These are phyloP conservation scores for Sesamia inferens DNA, from an alignment of 2,888 invertebrate genomes.

Conservation along the genomic window DNA sequence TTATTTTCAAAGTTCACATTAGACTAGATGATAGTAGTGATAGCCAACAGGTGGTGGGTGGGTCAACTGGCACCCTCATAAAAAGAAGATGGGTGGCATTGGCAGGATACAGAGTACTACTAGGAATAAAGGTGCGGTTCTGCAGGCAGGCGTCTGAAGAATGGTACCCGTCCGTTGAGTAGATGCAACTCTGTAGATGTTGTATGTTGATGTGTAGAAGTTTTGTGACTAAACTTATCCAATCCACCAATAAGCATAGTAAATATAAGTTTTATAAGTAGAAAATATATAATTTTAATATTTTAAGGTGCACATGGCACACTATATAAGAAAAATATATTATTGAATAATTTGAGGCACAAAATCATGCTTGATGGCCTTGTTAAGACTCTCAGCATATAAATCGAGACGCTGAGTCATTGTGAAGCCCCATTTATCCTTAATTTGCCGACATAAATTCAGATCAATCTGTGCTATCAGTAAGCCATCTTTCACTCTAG, in stretches of 20 bases:
- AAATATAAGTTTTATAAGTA: constrained; percentile 8
- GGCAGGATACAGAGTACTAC: too few species aligned
- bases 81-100: too few species aligned
- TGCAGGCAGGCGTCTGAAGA: too few species aligned
- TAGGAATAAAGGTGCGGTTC: too few species aligned
- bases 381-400: constrained; percentile 94
- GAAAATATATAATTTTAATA: neutral
- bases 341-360: constrained; percentile 76
- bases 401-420: constrained; percentile 98
- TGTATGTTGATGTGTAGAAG: too few species aligned
- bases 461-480: constrained; percentile 97
- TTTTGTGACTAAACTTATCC: too few species aligned
- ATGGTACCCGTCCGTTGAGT: too few species aligned
- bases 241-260: constrained; percentile 20
- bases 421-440: constrained; percentile 98
- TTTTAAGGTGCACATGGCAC: neutral
- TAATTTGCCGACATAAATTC: constrained; percentile 98
- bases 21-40: neutral
- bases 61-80: too few species aligned
- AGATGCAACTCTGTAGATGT: too few species aligned
- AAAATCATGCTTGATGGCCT: constrained; percentile 78
- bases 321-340: neutral
- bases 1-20: neutral
- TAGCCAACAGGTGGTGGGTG: too few species aligned
- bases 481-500: constrained; percentile 95